Evolutionary conservation across 2,888 invertebrate genomes (phyloP).

Genomic region (Elegia similella): DNA sequence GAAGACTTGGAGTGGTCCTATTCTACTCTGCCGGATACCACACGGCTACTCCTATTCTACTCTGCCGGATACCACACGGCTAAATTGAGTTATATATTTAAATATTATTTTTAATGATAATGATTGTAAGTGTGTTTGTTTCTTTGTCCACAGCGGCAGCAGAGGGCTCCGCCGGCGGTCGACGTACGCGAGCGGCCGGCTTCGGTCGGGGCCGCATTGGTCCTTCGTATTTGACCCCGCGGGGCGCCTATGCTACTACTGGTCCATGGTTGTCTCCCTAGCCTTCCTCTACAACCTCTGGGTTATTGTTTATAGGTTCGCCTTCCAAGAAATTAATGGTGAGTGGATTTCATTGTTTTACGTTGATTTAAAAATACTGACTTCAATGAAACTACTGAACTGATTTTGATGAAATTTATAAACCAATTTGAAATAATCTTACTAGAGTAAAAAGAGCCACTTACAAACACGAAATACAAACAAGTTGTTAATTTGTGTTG

Average conservation of each 20-base stretch:
- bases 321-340: conserved; percentile 98
- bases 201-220: conserved; percentile 89
- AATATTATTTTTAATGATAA: no score
- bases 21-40: no score
- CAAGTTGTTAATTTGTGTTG: no score
- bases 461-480: no score
- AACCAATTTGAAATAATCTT: no score
- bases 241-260: conserved; percentile 97
- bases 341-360: conserved; percentile 50
- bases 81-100: no score
- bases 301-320: conserved; percentile 99
- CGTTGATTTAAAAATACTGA: neutral
- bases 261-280: conserved; percentile 98
- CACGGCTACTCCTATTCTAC: no score
- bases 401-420: no score
- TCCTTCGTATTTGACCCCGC: conserved; percentile 99
- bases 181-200: conserved; percentile 82
- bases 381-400: no score
- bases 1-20: no score
- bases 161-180: conserved; percentile 80
- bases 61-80: no score
- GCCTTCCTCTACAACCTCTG: conserved; percentile 98
- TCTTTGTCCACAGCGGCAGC: conserved; percentile 57
- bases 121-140: conserved; percentile 8
- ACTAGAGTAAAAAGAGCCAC: no score